Percentiles rank a stretch among this genome's conserved stretches.
These are phyloP conservation scores for Choristoneura rosaceana DNA, from an alignment of 2,888 invertebrate species.

Conservation along the genomic window DNA sequence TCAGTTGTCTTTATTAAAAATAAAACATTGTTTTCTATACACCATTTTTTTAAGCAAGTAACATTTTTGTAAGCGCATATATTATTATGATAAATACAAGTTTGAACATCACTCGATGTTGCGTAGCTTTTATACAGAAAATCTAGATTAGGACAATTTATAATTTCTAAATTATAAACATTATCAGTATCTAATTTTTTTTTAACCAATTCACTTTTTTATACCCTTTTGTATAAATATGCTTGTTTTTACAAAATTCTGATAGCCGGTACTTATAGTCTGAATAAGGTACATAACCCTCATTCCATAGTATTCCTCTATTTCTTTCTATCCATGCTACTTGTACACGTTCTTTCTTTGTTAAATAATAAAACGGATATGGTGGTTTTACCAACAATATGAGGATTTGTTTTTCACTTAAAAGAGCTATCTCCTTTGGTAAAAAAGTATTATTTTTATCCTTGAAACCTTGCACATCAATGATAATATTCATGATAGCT, in stretches of 20 bases:
- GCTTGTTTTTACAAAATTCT: constrained; percentile 1
- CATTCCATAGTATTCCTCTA: too few relatives aligned
- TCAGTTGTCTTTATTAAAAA: constrained; percentile 7
- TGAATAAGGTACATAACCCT: not conserved
- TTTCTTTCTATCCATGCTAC: not conserved
- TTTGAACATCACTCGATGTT: constrained; percentile 4
- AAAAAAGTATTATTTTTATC: constrained; percentile 29
- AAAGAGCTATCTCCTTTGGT: constrained; percentile 47
- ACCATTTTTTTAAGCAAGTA: constrained; percentile 24
- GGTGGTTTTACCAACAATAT: constrained; percentile 40
- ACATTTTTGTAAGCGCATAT: constrained; percentile 29
- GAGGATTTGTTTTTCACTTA: constrained; percentile 13
- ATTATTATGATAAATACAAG: constrained; percentile 23
- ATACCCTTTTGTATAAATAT: constrained; percentile 11
- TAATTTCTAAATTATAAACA: constrained; percentile 26
- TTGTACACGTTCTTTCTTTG: constrained; percentile 41
- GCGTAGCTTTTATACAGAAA: not conserved
- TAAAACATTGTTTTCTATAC: constrained; percentile 15
- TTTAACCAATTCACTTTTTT: constrained; percentile 24
- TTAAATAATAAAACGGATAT: constrained; percentile 43
- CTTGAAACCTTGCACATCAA: constrained; percentile 45
- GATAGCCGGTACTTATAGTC: not conserved
- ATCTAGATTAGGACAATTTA: constrained; percentile 5
- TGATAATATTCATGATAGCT: constrained; percentile 43
- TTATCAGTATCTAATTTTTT: not conserved